Conservation (phyloP, 37 sponge, comb jelly and placozoan species). For the Amphimedon queenslandica region DNA sequence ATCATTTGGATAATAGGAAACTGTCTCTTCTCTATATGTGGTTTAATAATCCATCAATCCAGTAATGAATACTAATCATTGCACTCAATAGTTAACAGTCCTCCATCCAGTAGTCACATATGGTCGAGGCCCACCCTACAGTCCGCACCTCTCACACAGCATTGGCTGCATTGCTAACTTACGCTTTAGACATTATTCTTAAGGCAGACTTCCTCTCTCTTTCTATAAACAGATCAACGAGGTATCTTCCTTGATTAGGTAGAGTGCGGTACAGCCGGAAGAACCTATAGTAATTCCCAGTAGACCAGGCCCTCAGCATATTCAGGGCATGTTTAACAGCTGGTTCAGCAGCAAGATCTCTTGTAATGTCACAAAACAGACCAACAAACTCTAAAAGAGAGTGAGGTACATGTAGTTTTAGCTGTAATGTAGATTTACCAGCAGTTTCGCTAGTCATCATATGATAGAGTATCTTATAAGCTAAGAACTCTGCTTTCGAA, state of each 20-base stretch:
- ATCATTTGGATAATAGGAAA: too few species aligned
- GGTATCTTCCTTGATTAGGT: slow-evolving; percentile 70
- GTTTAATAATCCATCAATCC: too few species aligned
- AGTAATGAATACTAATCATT: too few species aligned
- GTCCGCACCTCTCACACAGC: not conserved
- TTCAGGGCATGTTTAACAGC: slow-evolving; percentile 77
- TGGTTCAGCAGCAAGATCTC: slow-evolving; percentile 29
- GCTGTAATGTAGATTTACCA: too few species aligned
- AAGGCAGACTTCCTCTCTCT: slow-evolving; percentile 83
- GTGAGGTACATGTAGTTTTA: too few species aligned
- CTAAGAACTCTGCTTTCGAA: slow-evolving; percentile 75
- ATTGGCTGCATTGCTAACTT: slow-evolving; percentile 25
- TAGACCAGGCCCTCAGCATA: slow-evolving; percentile 74
- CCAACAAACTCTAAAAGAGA: slow-evolving; percentile 32
- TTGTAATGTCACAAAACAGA: slow-evolving; percentile 42
- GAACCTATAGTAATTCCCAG: slow-evolving; percentile 79
- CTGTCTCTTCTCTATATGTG: too few species aligned
- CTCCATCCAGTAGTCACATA: not conserved
- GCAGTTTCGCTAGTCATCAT: slow-evolving; percentile 80
- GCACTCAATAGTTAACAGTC: not conserved
- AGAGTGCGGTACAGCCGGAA: slow-evolving; percentile 76
- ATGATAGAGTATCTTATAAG: slow-evolving; percentile 90
- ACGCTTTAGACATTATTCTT: slow-evolving; percentile 80
- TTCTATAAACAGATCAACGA: slow-evolving; percentile 86
- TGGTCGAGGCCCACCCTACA: not conserved